Percentiles rank a stretch among this genome's conserved stretches.
Evolutionary conservation across 2,888 invertebrate genomes (phyloP).

Genomic region (Himalopsyche anomala): DNA sequence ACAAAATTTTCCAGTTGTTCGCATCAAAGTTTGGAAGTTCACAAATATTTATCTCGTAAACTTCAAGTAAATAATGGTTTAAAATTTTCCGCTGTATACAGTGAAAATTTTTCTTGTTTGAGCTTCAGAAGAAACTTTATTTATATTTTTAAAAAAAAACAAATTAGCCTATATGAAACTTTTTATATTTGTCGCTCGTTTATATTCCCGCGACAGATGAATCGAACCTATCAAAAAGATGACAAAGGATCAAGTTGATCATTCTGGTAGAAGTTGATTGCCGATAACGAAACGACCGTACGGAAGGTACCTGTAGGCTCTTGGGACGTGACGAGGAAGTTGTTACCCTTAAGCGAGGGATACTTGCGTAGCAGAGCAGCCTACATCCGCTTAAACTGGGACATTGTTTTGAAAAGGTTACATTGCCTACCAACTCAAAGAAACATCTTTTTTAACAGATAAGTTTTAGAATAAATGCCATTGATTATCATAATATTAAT

Average conservation of each 20-base stretch:
- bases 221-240: constrained; percentile 14
- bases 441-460: not conserved
- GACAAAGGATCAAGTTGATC: constrained; percentile 46
- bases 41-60: constrained; percentile 35
- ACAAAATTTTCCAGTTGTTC: constrained; percentile 6
- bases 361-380: constrained; percentile 27
- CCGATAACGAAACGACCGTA: not conserved
- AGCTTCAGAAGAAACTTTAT: not conserved
- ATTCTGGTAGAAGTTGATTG: not conserved
- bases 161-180: constrained; percentile 7
- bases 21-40: not conserved
- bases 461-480: not conserved
- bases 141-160: not conserved
- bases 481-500: too few relatives aligned
- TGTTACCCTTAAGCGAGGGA: constrained; percentile 15
- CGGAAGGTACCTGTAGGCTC: constrained; percentile 42
- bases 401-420: not conserved
- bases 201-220: constrained; percentile 2
- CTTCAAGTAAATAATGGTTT: constrained; percentile 24
- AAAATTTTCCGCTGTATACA: not conserved
- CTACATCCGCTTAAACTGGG: constrained; percentile 27
- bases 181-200: not conserved
- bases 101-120: not conserved
- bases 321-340: constrained; percentile 44
- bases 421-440: not conserved